Evolutionary conservation across 2,888 invertebrate species (phyloP), one percentile per base, ranked within the genome.

Genomic region (Thymelicus lineola): DNA sequence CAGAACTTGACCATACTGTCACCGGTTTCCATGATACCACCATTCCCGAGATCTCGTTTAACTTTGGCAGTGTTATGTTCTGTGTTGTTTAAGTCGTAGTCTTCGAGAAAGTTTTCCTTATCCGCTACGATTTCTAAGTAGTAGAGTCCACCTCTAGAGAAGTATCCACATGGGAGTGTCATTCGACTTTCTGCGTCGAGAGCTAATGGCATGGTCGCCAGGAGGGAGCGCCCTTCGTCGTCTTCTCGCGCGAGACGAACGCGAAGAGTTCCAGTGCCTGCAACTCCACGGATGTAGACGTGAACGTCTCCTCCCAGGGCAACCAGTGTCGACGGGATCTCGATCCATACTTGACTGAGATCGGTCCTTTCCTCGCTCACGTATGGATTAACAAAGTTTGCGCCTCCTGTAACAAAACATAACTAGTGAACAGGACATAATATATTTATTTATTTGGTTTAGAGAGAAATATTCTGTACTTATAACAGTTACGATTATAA

Each of bases 281-380:
- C 89, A 75, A 75, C 93, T 80, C 83, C 95, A 82, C 94, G 95
- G 78, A 97, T 95, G 85, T 95, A 95, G 76, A 97, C 95, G 84
- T 96, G 96, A 72, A 97, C 95, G 87, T 97, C 97, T 75, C 97
- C 97, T 76, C 96, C 96, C 77, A 97, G 91, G 42, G 97, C 97
- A 72, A 96, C 96, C 84, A 97, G 96, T 60, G 96, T 95, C 75
- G 95, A 94, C n/a, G 97, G 97, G 78, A 97, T 95, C 83, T 96
- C 95, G 80, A 96, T 93, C 91, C 95, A 93, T 92, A 93, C 88
- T 86, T 91, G 87, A 76, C 83, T 87, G 57, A 93, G 86, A 70
- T 93, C 90, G 1, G 84, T 81, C 1, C 83, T 83, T 50, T 90
- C 90, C 76, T 90, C 89, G 74, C 82, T 87, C 10, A 83, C 78